These are phyloP conservation scores for Actinostola sp. DNA, from an alignment of 92 coral and sea anemone species.

Conservation along the genomic window DNA sequence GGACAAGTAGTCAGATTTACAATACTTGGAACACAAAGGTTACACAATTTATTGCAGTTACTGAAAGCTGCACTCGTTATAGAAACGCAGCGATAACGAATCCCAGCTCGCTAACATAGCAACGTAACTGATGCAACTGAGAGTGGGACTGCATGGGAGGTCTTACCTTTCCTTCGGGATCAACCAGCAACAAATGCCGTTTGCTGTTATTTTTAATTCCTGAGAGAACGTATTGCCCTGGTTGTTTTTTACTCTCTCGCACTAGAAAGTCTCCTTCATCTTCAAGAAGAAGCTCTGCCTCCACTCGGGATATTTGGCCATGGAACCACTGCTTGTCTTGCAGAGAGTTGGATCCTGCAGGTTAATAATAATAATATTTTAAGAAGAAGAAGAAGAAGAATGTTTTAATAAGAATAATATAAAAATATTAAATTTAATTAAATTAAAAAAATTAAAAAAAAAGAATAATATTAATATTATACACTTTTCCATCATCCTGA, in stretches of 20 bases:
- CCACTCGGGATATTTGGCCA: conserved; percentile 84
- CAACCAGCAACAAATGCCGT: conserved; percentile 88
- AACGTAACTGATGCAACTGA: no score
- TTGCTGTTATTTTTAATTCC: conserved; percentile 80
- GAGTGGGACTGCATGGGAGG: background rate
- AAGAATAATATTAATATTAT: no score
- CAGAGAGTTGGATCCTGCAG: conserved; percentile 2
- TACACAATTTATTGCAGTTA: no score
- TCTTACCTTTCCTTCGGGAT: conserved; percentile 91
- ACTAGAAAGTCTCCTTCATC: conserved; percentile 96
- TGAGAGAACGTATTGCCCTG: conserved; percentile 95
- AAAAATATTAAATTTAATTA: no score
- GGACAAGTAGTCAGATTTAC: no score
- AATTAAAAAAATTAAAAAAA: no score
- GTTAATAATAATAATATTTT: background rate
- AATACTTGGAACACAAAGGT: no score
- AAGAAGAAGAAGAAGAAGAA: background rate
- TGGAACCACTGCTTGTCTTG: conserved; percentile 83
- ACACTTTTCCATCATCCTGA: no score
- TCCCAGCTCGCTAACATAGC: no score
- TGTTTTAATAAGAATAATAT: background rate
- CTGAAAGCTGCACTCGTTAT: no score
- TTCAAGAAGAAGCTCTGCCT: conserved; percentile 84
- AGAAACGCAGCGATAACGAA: no score
- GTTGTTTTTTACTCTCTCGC: conserved; percentile 90